These are phyloP conservation scores for Digitonthophagus gazella DNA, from an alignment of 2,888 invertebrate species.

Conservation along the genomic window DNA sequence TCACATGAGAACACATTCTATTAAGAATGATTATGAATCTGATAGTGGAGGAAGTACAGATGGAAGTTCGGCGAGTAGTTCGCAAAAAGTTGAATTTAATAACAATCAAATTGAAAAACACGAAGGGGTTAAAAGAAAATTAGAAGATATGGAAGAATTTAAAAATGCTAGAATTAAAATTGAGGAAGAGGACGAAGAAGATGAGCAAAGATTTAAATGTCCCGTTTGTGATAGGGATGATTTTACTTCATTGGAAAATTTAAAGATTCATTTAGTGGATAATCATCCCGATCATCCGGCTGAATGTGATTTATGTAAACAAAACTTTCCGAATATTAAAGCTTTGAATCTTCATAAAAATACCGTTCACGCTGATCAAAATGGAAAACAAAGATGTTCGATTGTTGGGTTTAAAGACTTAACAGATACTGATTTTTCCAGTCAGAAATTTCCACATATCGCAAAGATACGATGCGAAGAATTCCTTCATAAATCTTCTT, in stretches of 20 bases:
- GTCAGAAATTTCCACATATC: conserved; percentile 75
- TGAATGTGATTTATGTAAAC: conserved; percentile 65
- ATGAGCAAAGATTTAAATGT: conserved; percentile 52
- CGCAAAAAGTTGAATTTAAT: conserved; percentile 48
- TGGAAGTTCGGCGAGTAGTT: conserved; percentile 44
- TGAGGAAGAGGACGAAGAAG: conserved; percentile 22
- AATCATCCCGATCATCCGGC: conserved; percentile 66
- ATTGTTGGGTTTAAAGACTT: conserved; percentile 69
- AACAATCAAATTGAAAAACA: conserved; percentile 48
- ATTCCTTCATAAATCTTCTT: conserved; percentile 58
- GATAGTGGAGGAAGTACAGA: conserved; percentile 53
- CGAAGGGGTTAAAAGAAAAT: conserved; percentile 44
- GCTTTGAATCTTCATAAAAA: conserved; percentile 69
- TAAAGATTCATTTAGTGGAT: conserved; percentile 66
- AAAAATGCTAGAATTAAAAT: conserved; percentile 32
- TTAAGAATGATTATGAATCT: conserved; percentile 60
- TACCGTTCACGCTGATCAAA: conserved; percentile 56
- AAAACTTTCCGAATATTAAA: conserved; percentile 71
- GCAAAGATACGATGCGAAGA: conserved; percentile 72
- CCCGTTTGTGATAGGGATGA: conserved; percentile 63
- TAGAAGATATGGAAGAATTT: conserved; percentile 41
- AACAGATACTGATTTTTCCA: conserved; percentile 77
- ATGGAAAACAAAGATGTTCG: conserved; percentile 47
- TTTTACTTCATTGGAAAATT: conserved; percentile 58
- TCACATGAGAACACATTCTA: conserved; percentile 72